These are phyloP conservation scores for Eurystomus glaucurus DNA, from an alignment of 2,797 vertebrate species.

Conservation along the genomic window DNA sequence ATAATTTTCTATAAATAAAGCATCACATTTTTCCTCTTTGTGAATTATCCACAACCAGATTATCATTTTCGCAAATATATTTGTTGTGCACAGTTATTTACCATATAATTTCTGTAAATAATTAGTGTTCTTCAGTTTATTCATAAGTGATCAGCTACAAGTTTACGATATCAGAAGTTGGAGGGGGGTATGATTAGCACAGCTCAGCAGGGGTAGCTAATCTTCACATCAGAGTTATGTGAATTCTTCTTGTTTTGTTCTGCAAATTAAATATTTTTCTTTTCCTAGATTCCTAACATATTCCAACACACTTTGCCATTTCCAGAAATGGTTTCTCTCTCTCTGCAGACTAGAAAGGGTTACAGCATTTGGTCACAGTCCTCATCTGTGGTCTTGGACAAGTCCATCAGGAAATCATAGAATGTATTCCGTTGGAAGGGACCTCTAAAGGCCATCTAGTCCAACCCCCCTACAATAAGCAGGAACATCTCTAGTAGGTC, in stretches of 20 bases:
- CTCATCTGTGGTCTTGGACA: background rate
- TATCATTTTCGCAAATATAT: background rate
- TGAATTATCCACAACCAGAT: background rate
- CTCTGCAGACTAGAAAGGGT: background rate
- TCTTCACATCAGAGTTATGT: background rate
- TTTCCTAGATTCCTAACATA: background rate
- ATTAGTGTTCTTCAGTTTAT: background rate
- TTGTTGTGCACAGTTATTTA: background rate
- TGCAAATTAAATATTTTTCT: background rate
- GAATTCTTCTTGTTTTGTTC: background rate
- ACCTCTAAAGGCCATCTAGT: no score
- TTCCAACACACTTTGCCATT: background rate
- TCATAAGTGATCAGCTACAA: background rate
- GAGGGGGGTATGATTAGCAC: background rate
- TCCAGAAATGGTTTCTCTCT: background rate
- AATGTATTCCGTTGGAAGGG: no score
- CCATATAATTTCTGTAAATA: background rate
- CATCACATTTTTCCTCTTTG: background rate
- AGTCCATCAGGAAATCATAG: background rate
- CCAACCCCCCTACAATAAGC: no score
- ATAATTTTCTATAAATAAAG: conserved; percentile 4
- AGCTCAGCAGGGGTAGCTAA: background rate
- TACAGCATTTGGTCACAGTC: background rate
- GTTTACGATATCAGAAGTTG: background rate
- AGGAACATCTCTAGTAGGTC: no score